These are phyloP conservation scores for silkworm (Bombyx mori) DNA, from an alignment of 1,140 invertebrate species.

Conservation along the genomic window DNA sequence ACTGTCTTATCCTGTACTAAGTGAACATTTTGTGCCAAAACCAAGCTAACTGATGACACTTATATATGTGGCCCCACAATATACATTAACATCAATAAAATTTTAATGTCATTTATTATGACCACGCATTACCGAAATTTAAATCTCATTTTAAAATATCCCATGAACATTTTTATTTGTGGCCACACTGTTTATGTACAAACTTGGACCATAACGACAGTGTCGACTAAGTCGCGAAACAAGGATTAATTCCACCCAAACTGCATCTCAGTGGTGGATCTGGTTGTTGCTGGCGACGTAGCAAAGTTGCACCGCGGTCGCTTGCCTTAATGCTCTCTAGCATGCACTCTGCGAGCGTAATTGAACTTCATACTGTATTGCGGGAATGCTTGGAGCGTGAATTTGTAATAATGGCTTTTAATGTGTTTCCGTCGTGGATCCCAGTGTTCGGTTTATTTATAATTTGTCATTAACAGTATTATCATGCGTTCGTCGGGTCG, in stretches of 20 bases:
- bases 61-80: no score
- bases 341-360: no score
- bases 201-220: constrained; percentile 4
- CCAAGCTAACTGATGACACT: no score
- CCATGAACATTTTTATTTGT: neutral
- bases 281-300: constrained; percentile 4
- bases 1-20: no score
- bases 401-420: neutral
- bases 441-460: neutral
- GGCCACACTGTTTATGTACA: constrained; percentile 2
- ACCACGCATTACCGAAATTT: no score
- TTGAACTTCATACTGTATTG: neutral
- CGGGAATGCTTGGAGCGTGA: neutral
- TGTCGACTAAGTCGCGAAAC: constrained; percentile 6
- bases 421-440: neutral
- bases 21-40: no score
- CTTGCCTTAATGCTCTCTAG: no score
- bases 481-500: neutral
- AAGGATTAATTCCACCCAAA: constrained; percentile 16
- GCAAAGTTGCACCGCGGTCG: neutral
- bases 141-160: neutral
- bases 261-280: constrained; percentile 7
- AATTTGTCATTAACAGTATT: neutral
- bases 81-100: no score
- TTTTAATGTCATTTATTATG: no score